Evolutionary conservation across 2,888 invertebrate species (phyloP), one percentile per base, ranked within the genome.

Genomic region (Himalopsyche japonica): DNA sequence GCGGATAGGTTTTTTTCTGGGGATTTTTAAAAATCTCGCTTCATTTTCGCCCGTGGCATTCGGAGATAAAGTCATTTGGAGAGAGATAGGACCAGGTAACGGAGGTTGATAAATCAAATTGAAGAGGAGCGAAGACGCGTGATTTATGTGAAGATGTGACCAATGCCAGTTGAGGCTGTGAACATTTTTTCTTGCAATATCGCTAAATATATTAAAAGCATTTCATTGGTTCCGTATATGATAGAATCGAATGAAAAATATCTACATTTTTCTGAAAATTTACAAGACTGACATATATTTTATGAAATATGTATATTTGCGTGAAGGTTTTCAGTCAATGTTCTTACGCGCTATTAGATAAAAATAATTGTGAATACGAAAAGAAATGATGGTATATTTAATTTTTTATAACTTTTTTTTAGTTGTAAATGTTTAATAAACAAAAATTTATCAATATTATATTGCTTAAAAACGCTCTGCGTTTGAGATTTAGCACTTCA

Each of bases 21-120:
- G 15, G 2, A 3, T 18, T n/a, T 24, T 27, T 57, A 57, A 82
- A 82, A 82, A 57, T 27, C 78, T 76, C 82, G 20, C 32, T 34
- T 34, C 76, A 76, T 18, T 6, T 76, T 24, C 24, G 81, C 78
- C 78, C 47, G 79, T 70, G 24, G 70, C 78, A 27, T 27, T 30
- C 43, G 78, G 78, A 77, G 82, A 82, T 82, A 78, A 78, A 78
- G 82, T 57, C 82, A 78, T 82, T 78, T 48, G 20, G 77, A 15
- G 57, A 34, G 10, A n/a, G 57, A 77, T 18, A 20, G 34, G 24
- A 12, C 32, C 78, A 84, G 81, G 27, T 81, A 78, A 84, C 43
- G 81, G 57, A 57, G 18, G 48, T 47, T 81, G 48, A 84, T 84
- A 84, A 84, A 84, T 84, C 84, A 84, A 57, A 78, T 27, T 37